Evolutionary conservation across 2,113 vertebrate genomes (phyloP).

Genomic region (Fukomys damarensis): DNA sequence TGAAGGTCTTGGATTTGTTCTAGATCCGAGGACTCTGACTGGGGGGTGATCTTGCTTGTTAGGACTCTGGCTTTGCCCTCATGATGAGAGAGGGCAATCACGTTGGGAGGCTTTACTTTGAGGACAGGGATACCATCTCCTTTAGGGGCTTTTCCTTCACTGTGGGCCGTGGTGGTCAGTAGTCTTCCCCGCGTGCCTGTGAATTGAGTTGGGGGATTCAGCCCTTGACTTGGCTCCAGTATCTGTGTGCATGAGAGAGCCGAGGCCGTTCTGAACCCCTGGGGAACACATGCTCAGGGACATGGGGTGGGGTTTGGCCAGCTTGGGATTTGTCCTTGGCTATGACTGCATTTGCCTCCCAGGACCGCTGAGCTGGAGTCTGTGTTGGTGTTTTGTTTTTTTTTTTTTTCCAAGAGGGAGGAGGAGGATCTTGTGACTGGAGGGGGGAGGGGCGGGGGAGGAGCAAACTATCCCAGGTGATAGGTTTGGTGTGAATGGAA

Average conservation of each 20-base stretch:
- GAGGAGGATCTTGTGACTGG: conserved; percentile 74
- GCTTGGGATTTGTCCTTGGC: conserved; percentile 76
- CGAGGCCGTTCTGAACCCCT: neutral
- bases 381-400: neutral
- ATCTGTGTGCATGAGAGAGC: neutral
- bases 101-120: neutral
- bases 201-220: conserved; percentile 25
- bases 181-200: neutral
- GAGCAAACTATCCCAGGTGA: conserved; percentile 70
- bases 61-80: neutral
- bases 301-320: conserved; percentile 38
- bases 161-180: conserved; percentile 8
- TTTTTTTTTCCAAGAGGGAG: conserved; percentile 35
- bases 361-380: conserved; percentile 45
- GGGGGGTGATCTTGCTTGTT: neutral
- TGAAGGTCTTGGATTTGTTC: conserved; percentile 12
- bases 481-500: conserved; percentile 63
- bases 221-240: neutral
- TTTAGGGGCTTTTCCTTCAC: neutral
- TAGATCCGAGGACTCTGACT: neutral
- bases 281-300: conserved; percentile 15
- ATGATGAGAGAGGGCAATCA: neutral
- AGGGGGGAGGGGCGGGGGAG: conserved; percentile 10
- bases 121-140: neutral
- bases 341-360: conserved; percentile 70